Evolutionary conservation across 1,140 invertebrate genomes (phyloP).

Genomic region (Heliothis subflexa): DNA sequence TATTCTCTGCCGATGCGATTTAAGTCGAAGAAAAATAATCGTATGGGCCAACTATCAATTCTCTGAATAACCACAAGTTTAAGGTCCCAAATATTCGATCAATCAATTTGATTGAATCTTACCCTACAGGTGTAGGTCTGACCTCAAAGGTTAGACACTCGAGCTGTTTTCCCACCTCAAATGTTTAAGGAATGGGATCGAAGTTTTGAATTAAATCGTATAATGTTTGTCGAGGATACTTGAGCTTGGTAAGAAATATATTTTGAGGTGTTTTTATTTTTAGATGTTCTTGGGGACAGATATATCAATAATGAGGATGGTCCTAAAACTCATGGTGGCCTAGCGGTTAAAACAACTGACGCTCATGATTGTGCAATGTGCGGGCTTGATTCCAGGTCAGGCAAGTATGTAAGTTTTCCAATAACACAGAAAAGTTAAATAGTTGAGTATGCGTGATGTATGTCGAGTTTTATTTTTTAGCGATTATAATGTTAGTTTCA

Average conservation of each 20-base stretch:
- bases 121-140: background rate
- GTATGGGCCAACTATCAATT: background rate
- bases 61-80: background rate
- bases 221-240: background rate
- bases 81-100: conserved; percentile 17
- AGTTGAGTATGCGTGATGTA: too few relatives aligned
- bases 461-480: too few relatives aligned
- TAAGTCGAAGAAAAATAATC: background rate
- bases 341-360: too few relatives aligned
- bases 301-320: too few relatives aligned
- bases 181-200: background rate
- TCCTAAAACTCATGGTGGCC: too few relatives aligned
- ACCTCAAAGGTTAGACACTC: conserved; percentile 13
- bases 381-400: too few relatives aligned
- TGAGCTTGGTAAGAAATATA: background rate
- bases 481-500: too few relatives aligned
- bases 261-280: background rate
- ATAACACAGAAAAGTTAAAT: too few relatives aligned
- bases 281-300: too few relatives aligned
- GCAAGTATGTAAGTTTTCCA: too few relatives aligned
- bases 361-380: too few relatives aligned
- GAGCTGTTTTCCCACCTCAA: conserved; percentile 6
- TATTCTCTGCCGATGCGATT: too few relatives aligned
- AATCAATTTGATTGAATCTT: background rate
- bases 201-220: conserved; percentile 6